These are phyloP conservation scores for Thecophora atra DNA, from an alignment of 2,888 invertebrate species.

Conservation along the genomic window DNA sequence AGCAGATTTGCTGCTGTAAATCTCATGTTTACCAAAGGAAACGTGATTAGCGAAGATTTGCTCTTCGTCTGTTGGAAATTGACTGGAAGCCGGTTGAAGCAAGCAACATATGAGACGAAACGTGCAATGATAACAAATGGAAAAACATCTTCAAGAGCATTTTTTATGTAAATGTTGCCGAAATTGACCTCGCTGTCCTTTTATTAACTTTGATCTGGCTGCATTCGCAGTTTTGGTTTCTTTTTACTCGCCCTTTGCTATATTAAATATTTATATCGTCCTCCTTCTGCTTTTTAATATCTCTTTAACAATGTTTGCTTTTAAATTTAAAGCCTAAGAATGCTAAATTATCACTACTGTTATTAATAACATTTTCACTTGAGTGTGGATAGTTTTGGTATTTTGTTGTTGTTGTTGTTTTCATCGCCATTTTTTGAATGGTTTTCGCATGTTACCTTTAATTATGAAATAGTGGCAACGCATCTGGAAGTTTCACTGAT, in stretches of 20 bases:
- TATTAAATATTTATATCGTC: not conserved
- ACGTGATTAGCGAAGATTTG: too few species aligned
- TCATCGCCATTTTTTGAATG: too few species aligned
- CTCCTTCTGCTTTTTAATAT: not conserved
- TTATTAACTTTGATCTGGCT: not conserved
- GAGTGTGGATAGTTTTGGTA: slow-evolving; percentile 31
- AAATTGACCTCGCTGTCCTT: slow-evolving; percentile 9
- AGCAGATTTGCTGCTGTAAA: too few species aligned
- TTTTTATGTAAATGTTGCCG: not conserved
- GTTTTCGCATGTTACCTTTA: slow-evolving; percentile 12
- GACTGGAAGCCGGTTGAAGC: not conserved
- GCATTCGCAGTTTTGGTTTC: not conserved
- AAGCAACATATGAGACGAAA: not conserved
- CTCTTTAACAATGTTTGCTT: slow-evolving; percentile 24
- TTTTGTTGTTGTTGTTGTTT: slow-evolving; percentile 1
- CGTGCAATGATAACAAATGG: too few species aligned
- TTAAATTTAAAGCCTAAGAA: slow-evolving; percentile 42
- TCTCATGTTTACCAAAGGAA: too few species aligned
- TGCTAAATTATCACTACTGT: slow-evolving; percentile 46
- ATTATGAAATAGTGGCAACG: slow-evolving; percentile 4
- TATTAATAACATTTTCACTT: slow-evolving; percentile 40
- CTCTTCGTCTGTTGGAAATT: too few species aligned
- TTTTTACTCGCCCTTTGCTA: not conserved
- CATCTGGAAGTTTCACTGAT: slow-evolving; percentile 28
- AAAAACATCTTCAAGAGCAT: too few species aligned